phyloP scores from a whole-genome alignment of 2,113 vertebrate genomes.

The Gadus chalcogrammus region DNA sequence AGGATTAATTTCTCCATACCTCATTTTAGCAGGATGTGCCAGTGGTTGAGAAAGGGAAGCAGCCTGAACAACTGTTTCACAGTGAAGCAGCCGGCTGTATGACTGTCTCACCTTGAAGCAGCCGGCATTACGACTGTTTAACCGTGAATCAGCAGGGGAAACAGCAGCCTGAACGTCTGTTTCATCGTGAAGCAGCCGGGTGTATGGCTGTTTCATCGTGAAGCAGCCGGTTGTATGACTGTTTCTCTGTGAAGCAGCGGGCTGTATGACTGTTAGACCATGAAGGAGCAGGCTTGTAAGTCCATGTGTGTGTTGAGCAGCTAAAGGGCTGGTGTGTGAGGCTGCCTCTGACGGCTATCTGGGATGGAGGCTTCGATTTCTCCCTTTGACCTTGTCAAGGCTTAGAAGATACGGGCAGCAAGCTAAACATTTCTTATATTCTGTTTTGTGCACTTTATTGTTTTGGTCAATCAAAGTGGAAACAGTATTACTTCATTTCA shows the following conservation, averaged over 20 bases:
- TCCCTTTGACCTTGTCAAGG: conserved; percentile 16
- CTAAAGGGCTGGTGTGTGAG: conserved; percentile 9
- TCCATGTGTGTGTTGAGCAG: conserved; percentile 3
- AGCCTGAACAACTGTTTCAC: conserved; percentile 10
- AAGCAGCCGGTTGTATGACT: conserved; percentile 20
- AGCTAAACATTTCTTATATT: too few species aligned
- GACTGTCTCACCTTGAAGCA: conserved; percentile 1
- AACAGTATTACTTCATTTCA: too few species aligned
- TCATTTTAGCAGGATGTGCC: conserved; percentile 50
- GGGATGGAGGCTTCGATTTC: not conserved
- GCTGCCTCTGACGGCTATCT: not conserved
- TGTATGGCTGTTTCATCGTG: conserved; percentile 29
- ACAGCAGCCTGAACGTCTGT: too few species aligned
- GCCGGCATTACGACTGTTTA: too few species aligned
- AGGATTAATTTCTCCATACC: conserved; percentile 68
- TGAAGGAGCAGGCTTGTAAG: not conserved
- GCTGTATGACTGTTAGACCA: too few species aligned
- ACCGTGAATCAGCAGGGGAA: too few species aligned
- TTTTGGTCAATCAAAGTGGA: too few species aligned
- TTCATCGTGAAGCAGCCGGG: not conserved
- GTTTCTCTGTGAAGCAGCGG: not conserved
- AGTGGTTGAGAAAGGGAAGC: conserved; percentile 20
- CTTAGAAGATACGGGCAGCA: not conserved
- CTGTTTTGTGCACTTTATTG: too few species aligned
- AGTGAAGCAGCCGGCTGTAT: conserved; percentile 33